Evolutionary conservation across 1,140 invertebrate species (phyloP).

Genomic region (Idris sp.): DNA sequence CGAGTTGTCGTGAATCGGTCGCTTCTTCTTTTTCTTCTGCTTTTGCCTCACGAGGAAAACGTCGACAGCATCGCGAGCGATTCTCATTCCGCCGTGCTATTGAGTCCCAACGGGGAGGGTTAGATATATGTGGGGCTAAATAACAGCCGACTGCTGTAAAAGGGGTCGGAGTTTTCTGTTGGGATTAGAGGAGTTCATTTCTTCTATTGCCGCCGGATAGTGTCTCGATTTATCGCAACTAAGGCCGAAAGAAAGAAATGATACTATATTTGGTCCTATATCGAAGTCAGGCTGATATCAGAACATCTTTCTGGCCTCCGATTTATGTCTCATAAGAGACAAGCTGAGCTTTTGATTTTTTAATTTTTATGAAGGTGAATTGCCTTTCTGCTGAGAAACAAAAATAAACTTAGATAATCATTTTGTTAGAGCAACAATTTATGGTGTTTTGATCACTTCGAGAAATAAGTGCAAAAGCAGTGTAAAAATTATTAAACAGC

Average conservation of each 20-base stretch:
- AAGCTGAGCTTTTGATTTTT: slow-evolving; percentile 8
- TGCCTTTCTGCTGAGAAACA: too few species aligned
- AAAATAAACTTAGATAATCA: too few species aligned
- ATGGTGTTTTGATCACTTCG: slow-evolving; percentile 22
- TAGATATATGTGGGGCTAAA: slow-evolving; percentile 47
- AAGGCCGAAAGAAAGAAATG: slow-evolving; percentile 34
- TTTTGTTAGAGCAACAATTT: too few species aligned
- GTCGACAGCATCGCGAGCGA: slow-evolving; percentile 26
- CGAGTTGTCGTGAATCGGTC: slow-evolving; percentile 50
- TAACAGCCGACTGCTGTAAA: slow-evolving; percentile 43
- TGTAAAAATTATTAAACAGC: too few species aligned
- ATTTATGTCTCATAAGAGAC: slow-evolving; percentile 22
- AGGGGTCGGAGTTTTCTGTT: slow-evolving; percentile 54
- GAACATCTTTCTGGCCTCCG: slow-evolving; percentile 45
- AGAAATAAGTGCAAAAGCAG: too few species aligned
- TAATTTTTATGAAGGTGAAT: slow-evolving; percentile 7
- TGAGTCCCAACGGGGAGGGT: slow-evolving; percentile 35
- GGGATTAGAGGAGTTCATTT: slow-evolving; percentile 69
- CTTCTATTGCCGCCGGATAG: slow-evolving; percentile 63
- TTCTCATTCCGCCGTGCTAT: slow-evolving; percentile 12
- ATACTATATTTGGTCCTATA: slow-evolving; percentile 22
- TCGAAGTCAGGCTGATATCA: slow-evolving; percentile 24
- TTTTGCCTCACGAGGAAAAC: slow-evolving; percentile 14
- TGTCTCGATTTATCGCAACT: slow-evolving; percentile 65
- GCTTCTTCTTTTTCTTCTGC: slow-evolving; percentile 10